Base-by-base conservation (phyloP, 2,888 invertebrate species). In the Hypomecis atomaria region DNA sequence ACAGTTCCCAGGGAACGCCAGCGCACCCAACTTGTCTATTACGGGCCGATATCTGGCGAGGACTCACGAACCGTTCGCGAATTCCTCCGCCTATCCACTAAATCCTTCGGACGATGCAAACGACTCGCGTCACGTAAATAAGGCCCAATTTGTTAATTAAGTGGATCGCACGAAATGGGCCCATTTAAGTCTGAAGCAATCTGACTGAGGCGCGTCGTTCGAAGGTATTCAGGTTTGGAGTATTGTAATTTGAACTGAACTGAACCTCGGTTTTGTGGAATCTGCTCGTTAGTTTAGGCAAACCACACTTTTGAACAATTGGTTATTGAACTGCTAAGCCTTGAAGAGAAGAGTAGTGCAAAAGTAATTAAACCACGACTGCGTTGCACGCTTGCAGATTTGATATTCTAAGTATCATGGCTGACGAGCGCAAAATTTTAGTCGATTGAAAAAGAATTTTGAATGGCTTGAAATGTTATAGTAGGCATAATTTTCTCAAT, bases 1-100 rank as follows among this genome's bases (percentile, higher is more conserved):
- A 55, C 42, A 60, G 59, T 52, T 66, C 69, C 67, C 65, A 63
- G 69, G 66, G 64, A 66, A 65, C 59, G 59, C 58, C 56, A 66
- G 69, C 67, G 65, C 60, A 59, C 68, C 68, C 62, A 62, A 65
- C 54, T 61, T 69, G 55, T 71, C 65, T 67, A 72, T 70, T 70
- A 65, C 59, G 59, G 67, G 66, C 66, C 63, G 63, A 69, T 66
- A 67, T 66, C 63, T 61, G 67, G 66, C 67, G 63, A 72, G 66
- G 62, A 63, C 59, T 67, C 36, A 56, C 43, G 52, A 65, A 63
- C 59, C 57, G 57, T 49, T 45, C 57, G 55, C 50, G 34, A 48
- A 60, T 49, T 59, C 50, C 53, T 54, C 59, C 49, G 47, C 50
- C 52, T 65, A 62, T 65, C 61, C 62, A 69, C 59, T 58, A 62